phyloP scores from a whole-genome alignment of 2,888 invertebrate species.

The Drosophila parthenogenetica region DNA sequence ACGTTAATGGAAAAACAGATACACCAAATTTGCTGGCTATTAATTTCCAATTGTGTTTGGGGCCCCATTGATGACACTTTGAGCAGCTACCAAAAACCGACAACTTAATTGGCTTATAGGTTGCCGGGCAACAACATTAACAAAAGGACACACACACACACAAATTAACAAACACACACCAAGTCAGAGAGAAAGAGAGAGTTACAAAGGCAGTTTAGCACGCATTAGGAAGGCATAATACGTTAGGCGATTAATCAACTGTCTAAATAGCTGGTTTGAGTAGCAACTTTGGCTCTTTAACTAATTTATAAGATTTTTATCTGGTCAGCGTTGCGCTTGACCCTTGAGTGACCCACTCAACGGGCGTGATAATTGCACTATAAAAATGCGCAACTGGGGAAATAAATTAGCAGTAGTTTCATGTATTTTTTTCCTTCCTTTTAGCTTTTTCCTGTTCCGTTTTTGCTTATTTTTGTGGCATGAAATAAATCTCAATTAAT shows the following conservation, averaged over 20 bases:
- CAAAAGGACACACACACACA: constrained; percentile 19
- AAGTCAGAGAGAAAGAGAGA: constrained; percentile 1
- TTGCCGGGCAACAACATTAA: constrained; percentile 46
- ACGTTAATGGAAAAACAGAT: constrained; percentile 45
- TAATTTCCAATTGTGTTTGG: constrained; percentile 69
- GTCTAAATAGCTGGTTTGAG: constrained; percentile 53
- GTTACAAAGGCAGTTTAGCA: constrained; percentile 48
- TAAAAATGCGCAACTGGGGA: constrained; percentile 70
- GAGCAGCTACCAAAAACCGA: constrained; percentile 53
- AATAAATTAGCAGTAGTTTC: constrained; percentile 64
- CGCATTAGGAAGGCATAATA: constrained; percentile 71
- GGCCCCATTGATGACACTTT: constrained; percentile 75
- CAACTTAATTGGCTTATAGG: constrained; percentile 71
- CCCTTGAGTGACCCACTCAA: constrained; percentile 40
- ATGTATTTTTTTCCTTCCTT: constrained; percentile 17
- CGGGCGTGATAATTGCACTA: constrained; percentile 74
- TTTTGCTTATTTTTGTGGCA: constrained; percentile 11
- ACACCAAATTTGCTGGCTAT: constrained; percentile 64
- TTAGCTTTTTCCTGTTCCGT: constrained; percentile 8
- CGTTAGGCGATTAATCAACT: constrained; percentile 74
- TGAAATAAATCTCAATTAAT: constrained; percentile 79
- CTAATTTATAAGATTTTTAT: constrained; percentile 78
- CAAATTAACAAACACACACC: constrained; percentile 11
- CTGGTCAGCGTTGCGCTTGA: constrained; percentile 16
- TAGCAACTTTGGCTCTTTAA: constrained; percentile 41